A percentile compares a stretch with the other conserved stretches of the same genome.
phyloP scores from a whole-genome alignment of 2,888 invertebrate genomes.

The Yponomeuta sedellus region DNA sequence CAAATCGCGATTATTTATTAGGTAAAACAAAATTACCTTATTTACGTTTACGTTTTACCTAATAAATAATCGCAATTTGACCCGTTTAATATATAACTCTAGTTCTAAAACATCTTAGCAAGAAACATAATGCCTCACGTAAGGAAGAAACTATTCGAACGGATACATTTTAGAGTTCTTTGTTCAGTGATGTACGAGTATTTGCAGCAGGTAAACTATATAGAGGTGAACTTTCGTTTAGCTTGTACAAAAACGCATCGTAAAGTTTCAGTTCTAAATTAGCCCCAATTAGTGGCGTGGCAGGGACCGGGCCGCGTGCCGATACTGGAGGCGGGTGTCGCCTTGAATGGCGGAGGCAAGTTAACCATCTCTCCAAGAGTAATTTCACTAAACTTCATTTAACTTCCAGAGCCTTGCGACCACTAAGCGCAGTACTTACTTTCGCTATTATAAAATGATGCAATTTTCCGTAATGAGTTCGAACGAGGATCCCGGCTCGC shows the following conservation, averaged over 20 bases:
- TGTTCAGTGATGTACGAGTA: background rate
- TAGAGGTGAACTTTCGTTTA: background rate
- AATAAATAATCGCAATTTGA: no score
- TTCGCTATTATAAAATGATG: slow-evolving; percentile 66
- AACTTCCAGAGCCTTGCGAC: slow-evolving; percentile 66
- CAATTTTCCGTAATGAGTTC: slow-evolving; percentile 62
- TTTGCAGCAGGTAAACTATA: background rate
- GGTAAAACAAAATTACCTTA: no score
- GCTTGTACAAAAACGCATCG: background rate
- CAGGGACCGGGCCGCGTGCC: background rate
- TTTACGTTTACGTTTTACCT: no score
- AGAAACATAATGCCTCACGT: no score
- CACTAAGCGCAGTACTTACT: slow-evolving; percentile 65
- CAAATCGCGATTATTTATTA: no score
- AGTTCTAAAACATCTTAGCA: no score
- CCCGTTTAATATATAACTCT: no score
- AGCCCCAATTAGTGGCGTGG: background rate
- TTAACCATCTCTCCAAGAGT: slow-evolving; percentile 65
- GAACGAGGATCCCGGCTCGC: slow-evolving; percentile 4
- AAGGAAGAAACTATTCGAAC: no score
- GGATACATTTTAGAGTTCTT: background rate
- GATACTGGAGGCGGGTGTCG: slow-evolving; percentile 38
- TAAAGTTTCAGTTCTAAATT: slow-evolving; percentile 2
- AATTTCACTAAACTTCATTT: slow-evolving; percentile 71
- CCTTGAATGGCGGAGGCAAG: slow-evolving; percentile 51